Base-by-base conservation (phyloP, 2,113 vertebrate genomes). In the Psammodynastes pulverulentus region DNA sequence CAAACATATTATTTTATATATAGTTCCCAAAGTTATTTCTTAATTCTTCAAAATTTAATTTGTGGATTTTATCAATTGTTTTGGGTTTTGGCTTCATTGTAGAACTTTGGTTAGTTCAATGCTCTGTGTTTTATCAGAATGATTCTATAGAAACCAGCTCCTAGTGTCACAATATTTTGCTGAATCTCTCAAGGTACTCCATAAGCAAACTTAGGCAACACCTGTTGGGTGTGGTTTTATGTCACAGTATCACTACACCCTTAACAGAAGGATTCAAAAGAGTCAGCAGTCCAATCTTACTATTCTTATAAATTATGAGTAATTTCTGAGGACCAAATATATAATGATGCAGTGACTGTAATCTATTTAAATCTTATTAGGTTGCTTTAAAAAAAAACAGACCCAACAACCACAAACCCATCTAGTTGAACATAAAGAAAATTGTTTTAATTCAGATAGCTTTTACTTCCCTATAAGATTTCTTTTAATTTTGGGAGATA, bases 181-280 rank as follows among this genome's bases (percentile, higher is more conserved):
- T 95, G 90, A 92, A 58, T 92, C 29, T 93, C 95, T 96, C 96
- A 96, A 96, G 92, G 93, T 84, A 89, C 90, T 92, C 97, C 97
- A 96, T 95, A 91, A 29, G 19, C 0, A 72, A 92, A 88, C 89
- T 79, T 45, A 10, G 88, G 90, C 95, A 97, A 94, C 97, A 95
- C 95, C 96, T 88, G 92, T 56, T 89, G 96, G 97, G 97, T 93
- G 96, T 96, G 97, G 96, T 92, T 90, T 62, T 96, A 96, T 93
- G 91, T 95, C 91, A 90, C 51, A 87, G 96, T 95, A 96, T 97
- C 96, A 0, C 96, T 95, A 96, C 97, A 94, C 97, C 97, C 94
- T 93, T 93, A 92, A 95, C 15, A 34, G 93, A 93, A 95, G 56
- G 92, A 94, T 91, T 92, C 94, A 94, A 96, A 94, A 51, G 45